Percentiles rank a stretch among this genome's conserved stretches.
These are phyloP conservation scores for Galeruca laticollis DNA, from an alignment of 2,888 invertebrate species.

Conservation along the genomic window DNA sequence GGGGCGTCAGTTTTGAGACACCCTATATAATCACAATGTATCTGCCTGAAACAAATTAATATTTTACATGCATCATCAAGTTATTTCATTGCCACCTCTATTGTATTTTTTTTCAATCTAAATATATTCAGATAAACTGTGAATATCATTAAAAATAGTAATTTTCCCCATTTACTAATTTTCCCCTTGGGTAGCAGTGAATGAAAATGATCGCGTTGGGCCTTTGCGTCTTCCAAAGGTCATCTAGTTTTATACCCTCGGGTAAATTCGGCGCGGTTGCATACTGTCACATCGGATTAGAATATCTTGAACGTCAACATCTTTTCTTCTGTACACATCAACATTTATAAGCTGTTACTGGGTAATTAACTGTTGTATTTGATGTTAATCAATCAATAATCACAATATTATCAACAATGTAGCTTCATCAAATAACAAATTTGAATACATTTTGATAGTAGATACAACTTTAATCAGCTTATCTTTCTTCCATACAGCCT, in stretches of 20 bases:
- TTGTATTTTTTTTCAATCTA: background rate
- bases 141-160: conserved; percentile 29
- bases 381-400: no score
- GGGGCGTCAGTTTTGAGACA: no score
- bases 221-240: conserved; percentile 23
- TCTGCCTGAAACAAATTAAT: background rate
- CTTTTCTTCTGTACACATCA: background rate
- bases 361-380: background rate
- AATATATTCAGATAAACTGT: conserved; percentile 1
- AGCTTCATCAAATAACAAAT: no score
- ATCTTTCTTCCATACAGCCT: no score
- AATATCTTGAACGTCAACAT: background rate
- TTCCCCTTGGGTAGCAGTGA: conserved; percentile 28
- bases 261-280: conserved; percentile 12
- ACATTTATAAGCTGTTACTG: no score
- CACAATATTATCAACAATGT: no score
- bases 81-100: no score
- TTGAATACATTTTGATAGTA: no score
- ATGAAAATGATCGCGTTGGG: conserved; percentile 35
- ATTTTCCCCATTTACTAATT: conserved; percentile 27
- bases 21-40: no score
- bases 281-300: conserved; percentile 4
- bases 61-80: background rate
- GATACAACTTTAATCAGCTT: no score
- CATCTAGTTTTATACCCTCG: conserved; percentile 22